phyloP scores from a whole-genome alignment of 2,113 vertebrate genomes.

The Passer montanus region DNA sequence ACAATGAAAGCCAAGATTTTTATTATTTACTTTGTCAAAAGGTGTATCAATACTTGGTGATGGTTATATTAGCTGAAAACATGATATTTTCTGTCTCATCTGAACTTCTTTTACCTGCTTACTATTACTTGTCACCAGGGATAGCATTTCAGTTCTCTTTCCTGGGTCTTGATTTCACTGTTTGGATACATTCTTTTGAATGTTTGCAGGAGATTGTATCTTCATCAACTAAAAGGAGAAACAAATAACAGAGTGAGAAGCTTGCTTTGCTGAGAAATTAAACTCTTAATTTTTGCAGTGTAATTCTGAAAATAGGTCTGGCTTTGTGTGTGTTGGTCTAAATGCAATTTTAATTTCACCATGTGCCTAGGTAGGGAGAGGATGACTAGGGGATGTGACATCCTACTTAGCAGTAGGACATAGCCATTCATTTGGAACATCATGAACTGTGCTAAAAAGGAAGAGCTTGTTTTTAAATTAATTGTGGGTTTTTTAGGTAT shows the following conservation, averaged over 20 bases:
- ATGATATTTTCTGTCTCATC: background rate
- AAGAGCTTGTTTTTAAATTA: constrained; percentile 1
- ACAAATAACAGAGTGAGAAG: background rate
- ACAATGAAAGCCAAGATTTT: background rate
- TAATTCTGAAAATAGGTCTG: background rate
- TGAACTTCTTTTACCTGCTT: background rate
- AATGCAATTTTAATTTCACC: constrained; percentile 29
- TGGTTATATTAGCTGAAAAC: background rate
- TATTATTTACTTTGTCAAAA: background rate
- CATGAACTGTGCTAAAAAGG: constrained; percentile 20
- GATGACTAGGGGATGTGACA: background rate
- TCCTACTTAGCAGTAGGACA: background rate
- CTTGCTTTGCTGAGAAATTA: background rate
- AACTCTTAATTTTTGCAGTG: background rate
- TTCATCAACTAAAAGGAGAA: background rate
- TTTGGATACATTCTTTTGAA: background rate
- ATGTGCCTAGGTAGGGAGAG: background rate
- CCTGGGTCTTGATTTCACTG: background rate
- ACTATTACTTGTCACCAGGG: background rate
- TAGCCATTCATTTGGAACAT: constrained; percentile 16
- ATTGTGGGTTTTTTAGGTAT: background rate
- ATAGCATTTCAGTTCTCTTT: background rate
- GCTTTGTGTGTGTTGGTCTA: background rate
- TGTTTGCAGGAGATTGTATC: background rate
- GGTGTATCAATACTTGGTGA: background rate